Evolutionary conservation across 1,140 invertebrate species (phyloP), one percentile per base, ranked within the genome.

Genomic region (Heliconius nattereri): DNA sequence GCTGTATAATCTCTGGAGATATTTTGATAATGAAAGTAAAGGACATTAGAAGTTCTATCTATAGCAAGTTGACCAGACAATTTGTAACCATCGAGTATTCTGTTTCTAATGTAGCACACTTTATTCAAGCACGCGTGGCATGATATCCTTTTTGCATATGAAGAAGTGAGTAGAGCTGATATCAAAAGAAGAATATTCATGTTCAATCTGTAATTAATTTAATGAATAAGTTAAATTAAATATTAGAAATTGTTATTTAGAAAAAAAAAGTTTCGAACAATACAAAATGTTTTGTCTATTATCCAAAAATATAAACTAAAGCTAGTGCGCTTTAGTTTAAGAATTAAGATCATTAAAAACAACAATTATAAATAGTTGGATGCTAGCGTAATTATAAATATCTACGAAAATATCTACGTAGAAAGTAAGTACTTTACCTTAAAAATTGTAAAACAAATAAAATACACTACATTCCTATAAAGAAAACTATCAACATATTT

Each of bases 21-120:
- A 9, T 88, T 85, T 76, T 86, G 81, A 75, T 91, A 91, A 32
- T 92, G 89, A 49, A 91, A 91, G 71, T 92, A 90, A 1, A 92
- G 52, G 0, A 87, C 84, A 40, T 92, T 91, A 1, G 81, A 83
- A 1, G 54, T 87, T 76, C 85, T 86, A 57, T 92, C 90, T 3
- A 92, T 83, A 1, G 91, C 90, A 32, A 92, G 35, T 81, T 92
- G 91, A 16, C 91, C 91, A 19, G 87, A 88, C 35, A 90, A 84
- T 66, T 85, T 84, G 19, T 82, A 73, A 40, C 84, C 85, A 70
- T 86, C 83, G 40, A 89, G 85, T 16, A 92, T 83, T 23, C 60
- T 84, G 5, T 83, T 81, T 20, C 83, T 81, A 9, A 78, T 85
- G 81, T 92, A 87, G 71, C 90, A 91, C 2, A 85, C 70, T 26